Conservation (phyloP, 2,113 vertebrate genomes). For the Tachysurus vachellii region DNA sequence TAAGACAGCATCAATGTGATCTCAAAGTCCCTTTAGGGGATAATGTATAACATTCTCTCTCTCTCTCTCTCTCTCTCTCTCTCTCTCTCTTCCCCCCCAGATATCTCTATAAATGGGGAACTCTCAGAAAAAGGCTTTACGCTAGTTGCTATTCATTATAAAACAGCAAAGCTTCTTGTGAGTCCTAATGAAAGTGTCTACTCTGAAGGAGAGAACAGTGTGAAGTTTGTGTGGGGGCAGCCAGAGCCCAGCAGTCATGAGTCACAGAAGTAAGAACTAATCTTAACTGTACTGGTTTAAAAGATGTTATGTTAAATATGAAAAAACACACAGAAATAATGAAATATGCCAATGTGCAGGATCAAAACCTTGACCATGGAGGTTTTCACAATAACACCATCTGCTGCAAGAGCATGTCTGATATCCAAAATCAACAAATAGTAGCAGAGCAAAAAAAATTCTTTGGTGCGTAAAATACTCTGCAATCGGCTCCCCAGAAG, state of each 20-base stretch:
- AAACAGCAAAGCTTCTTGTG: conserved; percentile 47
- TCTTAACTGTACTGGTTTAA: not conserved
- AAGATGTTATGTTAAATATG: not conserved
- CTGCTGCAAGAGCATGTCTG: not conserved
- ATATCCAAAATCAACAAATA: not conserved
- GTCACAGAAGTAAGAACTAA: conserved; percentile 17
- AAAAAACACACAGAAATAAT: not conserved
- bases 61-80: no score
- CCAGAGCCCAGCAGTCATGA: conserved; percentile 8
- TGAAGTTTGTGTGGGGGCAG: not conserved
- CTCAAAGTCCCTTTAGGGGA: not conserved
- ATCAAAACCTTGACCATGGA: not conserved
- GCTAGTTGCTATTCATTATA: conserved; percentile 56
- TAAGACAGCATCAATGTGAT: not conserved
- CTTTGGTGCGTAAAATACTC: not conserved
- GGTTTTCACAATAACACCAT: not conserved
- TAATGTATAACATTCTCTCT: not conserved
- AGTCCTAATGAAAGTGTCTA: conserved; percentile 15
- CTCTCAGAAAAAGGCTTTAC: conserved; percentile 62
- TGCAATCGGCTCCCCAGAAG: not conserved
- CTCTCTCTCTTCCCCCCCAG: no score
- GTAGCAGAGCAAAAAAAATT: not conserved
- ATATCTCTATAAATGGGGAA: conserved; percentile 63
- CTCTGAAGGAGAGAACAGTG: conserved; percentile 6
- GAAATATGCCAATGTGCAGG: not conserved